These are phyloP conservation scores for Phaenicophaeus curvirostris DNA, from an alignment of 2,797 vertebrate genomes.

Conservation along the genomic window DNA sequence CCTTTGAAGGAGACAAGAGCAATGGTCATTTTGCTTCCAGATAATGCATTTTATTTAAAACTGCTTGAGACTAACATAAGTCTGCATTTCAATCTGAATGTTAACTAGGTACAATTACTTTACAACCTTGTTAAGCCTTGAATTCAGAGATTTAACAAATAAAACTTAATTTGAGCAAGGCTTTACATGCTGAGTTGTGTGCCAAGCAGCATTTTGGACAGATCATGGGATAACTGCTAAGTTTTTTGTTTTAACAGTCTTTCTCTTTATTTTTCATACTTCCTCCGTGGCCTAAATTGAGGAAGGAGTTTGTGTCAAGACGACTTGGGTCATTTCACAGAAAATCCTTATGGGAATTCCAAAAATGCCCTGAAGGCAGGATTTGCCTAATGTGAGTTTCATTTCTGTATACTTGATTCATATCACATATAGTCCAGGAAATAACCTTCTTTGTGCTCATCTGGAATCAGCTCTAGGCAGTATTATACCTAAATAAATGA, in stretches of 20 bases:
- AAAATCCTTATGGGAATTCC: constrained; percentile 20
- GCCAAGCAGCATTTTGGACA: background rate
- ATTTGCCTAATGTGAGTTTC: background rate
- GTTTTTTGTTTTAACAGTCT: background rate
- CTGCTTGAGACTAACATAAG: background rate
- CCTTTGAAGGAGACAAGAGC: background rate
- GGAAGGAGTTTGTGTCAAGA: background rate
- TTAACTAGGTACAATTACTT: background rate
- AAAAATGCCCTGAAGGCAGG: background rate
- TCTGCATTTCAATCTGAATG: background rate
- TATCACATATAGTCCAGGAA: constrained; percentile 4
- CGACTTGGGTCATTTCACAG: background rate
- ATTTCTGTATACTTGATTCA: background rate
- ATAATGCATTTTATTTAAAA: background rate
- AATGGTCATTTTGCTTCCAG: background rate
- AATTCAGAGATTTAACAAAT: background rate
- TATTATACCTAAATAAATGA: background rate
- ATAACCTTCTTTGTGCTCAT: background rate
- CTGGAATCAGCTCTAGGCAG: background rate
- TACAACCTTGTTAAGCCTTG: background rate
- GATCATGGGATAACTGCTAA: background rate
- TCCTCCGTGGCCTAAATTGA: constrained; percentile 8
- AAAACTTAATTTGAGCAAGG: background rate
- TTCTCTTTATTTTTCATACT: constrained; percentile 22
- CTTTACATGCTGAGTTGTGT: background rate